These are phyloP conservation scores for Drosophila sordidula DNA, from an alignment of 2,888 invertebrate species.

Conservation along the genomic window DNA sequence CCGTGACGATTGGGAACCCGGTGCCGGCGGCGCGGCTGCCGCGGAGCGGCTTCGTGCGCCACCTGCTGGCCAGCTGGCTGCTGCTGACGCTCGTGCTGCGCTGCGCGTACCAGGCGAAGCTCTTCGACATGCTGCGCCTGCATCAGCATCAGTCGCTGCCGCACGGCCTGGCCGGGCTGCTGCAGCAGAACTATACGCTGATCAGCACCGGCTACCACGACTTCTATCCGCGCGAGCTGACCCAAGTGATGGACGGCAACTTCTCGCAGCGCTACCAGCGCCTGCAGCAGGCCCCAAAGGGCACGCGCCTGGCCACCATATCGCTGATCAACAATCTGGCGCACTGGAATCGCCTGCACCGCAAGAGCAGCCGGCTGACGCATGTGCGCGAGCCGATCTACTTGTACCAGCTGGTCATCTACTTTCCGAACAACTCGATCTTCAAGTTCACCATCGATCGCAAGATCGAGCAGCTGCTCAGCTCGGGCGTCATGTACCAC, in stretches of 20 bases:
- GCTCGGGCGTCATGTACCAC: slow-evolving; percentile 63
- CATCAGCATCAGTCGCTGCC: slow-evolving; percentile 59
- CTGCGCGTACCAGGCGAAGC: slow-evolving; percentile 81
- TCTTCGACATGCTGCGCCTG: slow-evolving; percentile 76
- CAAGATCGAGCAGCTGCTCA: slow-evolving; percentile 59
- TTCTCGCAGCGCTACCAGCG: slow-evolving; percentile 25
- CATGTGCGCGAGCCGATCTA: slow-evolving; percentile 64
- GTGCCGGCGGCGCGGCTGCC: slow-evolving; percentile 54
- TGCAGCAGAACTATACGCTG: slow-evolving; percentile 60
- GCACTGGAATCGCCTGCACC: slow-evolving; percentile 55
- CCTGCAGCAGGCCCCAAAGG: slow-evolving; percentile 30
- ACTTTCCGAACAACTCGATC: slow-evolving; percentile 64
- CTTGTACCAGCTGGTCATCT: slow-evolving; percentile 65
- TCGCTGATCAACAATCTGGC: slow-evolving; percentile 63
- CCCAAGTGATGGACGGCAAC: slow-evolving; percentile 35
- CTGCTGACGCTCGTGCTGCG: slow-evolving; percentile 74
- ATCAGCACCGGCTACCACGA: slow-evolving; percentile 40
- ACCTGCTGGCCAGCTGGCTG: slow-evolving; percentile 74
- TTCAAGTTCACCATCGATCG: slow-evolving; percentile 57
- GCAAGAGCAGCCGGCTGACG: slow-evolving; percentile 49
- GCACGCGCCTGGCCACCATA: slow-evolving; percentile 46
- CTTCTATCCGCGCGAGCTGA: slow-evolving; percentile 66
- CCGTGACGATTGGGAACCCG: slow-evolving; percentile 69
- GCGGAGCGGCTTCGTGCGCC: slow-evolving; percentile 63
- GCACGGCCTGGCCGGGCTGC: slow-evolving; percentile 49